Base-by-base conservation (phyloP, 1,140 invertebrate genomes). In the Kradibia gibbosae region DNA sequence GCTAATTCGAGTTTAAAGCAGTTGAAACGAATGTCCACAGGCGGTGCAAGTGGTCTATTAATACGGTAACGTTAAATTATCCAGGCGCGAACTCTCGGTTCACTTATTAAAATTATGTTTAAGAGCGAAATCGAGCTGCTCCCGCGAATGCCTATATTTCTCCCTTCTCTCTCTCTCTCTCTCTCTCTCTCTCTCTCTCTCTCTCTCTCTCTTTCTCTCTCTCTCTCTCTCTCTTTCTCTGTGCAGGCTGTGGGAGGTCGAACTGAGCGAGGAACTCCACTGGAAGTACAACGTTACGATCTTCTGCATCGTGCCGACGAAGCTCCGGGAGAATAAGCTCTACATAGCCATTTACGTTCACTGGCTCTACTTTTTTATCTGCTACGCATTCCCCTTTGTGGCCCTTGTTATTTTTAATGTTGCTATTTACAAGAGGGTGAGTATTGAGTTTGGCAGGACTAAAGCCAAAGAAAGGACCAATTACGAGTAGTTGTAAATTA, bases 261-360 rank as follows among this genome's bases (percentile, higher is more conserved):
- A 90, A 31, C 85, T 91, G 34, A 86, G 87, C 50, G 86, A 87
- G 7, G 92, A 93, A 80, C 88, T 87, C 67, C 90, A 92, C 79
- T 90, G 87, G 83, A 90, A 92, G 50, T 89, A 91, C 85, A 93
- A 94, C 81, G 92, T 93, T 28, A 93, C 94, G 1, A 90, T 96
- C n/a, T 96, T 95, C 86, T 95, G 94, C 84, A 93, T 96, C 28
- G 89, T 91, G 1, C 93, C 95, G 15, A 94, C 96, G 48, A 85
- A 90, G 3, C 91, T 98, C 84, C 93, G 97, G 70, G 92, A 92
- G 20, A 94, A 96, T 88, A 87, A 91, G 11, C 90, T 93, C 1
- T 99, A 98, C 90, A 95, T 96, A 62, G 94, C 94, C 36, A 92
- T 98, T 11, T 99, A 98, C 88, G 97, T 98, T 82, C 95, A 97